phyloP scores from a whole-genome alignment of 2,888 invertebrate genomes.

The Priocnemis perturbator region DNA sequence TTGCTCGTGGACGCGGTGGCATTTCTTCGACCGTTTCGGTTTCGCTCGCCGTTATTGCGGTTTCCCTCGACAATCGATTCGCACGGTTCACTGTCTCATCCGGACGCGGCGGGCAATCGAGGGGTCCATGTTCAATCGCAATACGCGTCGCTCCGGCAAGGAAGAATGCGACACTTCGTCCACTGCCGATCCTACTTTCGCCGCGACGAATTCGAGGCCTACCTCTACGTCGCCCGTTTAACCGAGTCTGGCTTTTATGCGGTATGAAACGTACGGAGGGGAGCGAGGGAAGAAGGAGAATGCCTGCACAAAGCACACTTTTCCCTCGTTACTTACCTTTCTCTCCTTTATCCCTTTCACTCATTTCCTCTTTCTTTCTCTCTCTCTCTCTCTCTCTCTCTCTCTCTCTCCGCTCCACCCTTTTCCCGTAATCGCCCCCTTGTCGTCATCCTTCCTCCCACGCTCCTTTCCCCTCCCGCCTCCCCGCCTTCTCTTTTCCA shows the following conservation, averaged over 20 bases:
- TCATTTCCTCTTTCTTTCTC: slow-evolving; percentile 17
- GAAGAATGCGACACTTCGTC: no score
- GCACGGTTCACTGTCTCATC: neutral
- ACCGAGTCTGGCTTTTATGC: slow-evolving; percentile 20
- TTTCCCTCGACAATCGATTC: neutral
- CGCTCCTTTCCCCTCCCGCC: slow-evolving; percentile 10
- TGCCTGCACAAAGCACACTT: slow-evolving; percentile 25
- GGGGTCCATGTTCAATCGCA: no score
- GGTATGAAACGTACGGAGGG: slow-evolving; percentile 7
- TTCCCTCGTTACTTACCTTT: slow-evolving; percentile 29
- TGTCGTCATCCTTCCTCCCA: neutral
- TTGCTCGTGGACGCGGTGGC: no score
- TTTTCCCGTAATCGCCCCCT: slow-evolving; percentile 4
- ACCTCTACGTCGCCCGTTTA: slow-evolving; percentile 28
- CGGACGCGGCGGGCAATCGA: neutral
- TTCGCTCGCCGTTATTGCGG: neutral
- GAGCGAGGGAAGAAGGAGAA: slow-evolving; percentile 20
- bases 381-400: slow-evolving; percentile 30
- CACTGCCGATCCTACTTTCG: no score
- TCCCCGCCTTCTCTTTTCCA: slow-evolving; percentile 12
- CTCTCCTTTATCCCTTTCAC: slow-evolving; percentile 31
- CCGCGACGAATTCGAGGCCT: slow-evolving; percentile 17
- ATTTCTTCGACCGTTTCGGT: no score
- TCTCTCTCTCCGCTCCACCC: slow-evolving; percentile 14
- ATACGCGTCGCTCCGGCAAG: no score